Percentiles rank a stretch among this genome's conserved stretches.
Evolutionary conservation across 2,797 vertebrate genomes (phyloP).

Genomic region (Lophius americanus): DNA sequence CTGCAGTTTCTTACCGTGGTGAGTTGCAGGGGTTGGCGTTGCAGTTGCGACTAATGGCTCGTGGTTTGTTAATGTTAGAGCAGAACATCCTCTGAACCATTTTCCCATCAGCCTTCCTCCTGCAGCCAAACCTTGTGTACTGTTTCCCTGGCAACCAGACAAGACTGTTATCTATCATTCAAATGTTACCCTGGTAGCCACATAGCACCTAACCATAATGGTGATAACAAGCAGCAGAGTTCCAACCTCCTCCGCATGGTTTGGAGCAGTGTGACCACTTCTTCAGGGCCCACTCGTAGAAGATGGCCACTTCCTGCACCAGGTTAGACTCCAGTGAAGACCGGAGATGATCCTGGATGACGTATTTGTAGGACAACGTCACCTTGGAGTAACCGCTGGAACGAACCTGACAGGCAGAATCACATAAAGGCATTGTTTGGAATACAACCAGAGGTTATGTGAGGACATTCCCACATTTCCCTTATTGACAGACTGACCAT

Average conservation of each 20-base stretch:
- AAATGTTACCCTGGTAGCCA: neutral
- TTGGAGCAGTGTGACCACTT: slow-evolving; percentile 97
- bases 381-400: slow-evolving; percentile 87
- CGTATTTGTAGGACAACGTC: slow-evolving; percentile 94
- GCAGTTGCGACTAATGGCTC: slow-evolving; percentile 91
- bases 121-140: slow-evolving; percentile 95
- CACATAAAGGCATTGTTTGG: neutral
- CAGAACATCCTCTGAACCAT: slow-evolving; percentile 94
- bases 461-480: neutral
- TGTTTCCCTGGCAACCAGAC: slow-evolving; percentile 86
- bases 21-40: slow-evolving; percentile 88
- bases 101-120: slow-evolving; percentile 91
- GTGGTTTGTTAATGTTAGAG: slow-evolving; percentile 86
- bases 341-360: slow-evolving; percentile 90
- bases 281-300: slow-evolving; percentile 95
- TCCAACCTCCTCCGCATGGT: slow-evolving; percentile 93
- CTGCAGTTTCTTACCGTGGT: slow-evolving; percentile 41
- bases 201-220: neutral
- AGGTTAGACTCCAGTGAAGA: slow-evolving; percentile 90
- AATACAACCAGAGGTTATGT: neutral
- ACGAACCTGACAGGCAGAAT: slow-evolving; percentile 80
- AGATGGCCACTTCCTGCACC: slow-evolving; percentile 86
- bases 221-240: too few species aligned
- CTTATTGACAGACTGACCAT: slow-evolving; percentile 76
- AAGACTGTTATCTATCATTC: neutral